Evolutionary conservation across 1,140 invertebrate genomes (phyloP).

Genomic region (Macrobrachium rosenbergii): DNA sequence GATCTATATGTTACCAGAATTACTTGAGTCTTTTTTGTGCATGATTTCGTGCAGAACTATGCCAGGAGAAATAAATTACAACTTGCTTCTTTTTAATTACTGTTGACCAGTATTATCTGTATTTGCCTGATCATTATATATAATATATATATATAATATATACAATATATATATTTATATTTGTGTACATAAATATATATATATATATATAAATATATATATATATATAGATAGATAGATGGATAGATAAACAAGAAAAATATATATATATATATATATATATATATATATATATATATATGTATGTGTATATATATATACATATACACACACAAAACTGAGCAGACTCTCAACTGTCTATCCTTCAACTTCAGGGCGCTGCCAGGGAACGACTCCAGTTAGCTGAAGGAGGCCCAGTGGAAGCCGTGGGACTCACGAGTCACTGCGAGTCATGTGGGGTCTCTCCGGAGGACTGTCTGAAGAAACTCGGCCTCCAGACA

Average conservation of each 20-base stretch:
- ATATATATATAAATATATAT: neutral
- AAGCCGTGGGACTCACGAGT: neutral
- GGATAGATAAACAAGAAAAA: too few species aligned
- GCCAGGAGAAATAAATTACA: too few species aligned
- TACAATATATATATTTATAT: too few species aligned
- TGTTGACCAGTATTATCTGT: too few species aligned
- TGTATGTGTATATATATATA: neutral
- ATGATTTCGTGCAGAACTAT: too few species aligned
- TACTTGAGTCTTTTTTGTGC: too few species aligned
- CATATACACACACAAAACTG: too few species aligned
- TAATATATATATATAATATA: too few species aligned
- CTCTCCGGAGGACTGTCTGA: conserved; percentile 47
- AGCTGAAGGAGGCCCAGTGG: neutral
- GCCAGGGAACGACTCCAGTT: conserved; percentile 35
- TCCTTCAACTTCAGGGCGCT: neutral
- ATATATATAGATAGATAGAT: neutral
- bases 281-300: neutral
- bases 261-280: neutral
- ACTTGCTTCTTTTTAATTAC: too few species aligned
- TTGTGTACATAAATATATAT: too few species aligned
- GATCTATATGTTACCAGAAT: too few species aligned
- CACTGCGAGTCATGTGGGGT: conserved; percentile 52
- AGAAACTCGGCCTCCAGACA: conserved; percentile 47
- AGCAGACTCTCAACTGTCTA: neutral
- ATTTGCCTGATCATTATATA: too few species aligned